Base-by-base conservation (phyloP, 1,140 invertebrate genomes). In the Streblospio benedicti region DNA sequence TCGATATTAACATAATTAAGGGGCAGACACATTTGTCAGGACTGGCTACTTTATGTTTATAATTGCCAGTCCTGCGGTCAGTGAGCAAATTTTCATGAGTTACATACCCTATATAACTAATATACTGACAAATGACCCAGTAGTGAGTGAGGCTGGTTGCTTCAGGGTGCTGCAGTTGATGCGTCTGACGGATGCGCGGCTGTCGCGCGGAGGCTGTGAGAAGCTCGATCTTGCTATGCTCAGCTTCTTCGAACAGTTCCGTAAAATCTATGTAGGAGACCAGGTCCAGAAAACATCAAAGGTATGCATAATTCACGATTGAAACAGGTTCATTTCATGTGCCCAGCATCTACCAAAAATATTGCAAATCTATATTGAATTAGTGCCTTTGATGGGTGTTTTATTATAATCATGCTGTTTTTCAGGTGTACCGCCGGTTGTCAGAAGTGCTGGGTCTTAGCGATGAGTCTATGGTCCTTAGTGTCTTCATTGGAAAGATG, bases 401-500 rank as follows among this genome's bases (percentile, higher is more conserved):
- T n/a, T 41, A 9, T 9, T 41, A 12, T 41, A 27, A 47, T 47
- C 9, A 20, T 47, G 44, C 44, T 47, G 44, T 65, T 43, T 73
- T 71, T 4, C 71, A 81, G 77, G 79, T 98, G 16, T 97, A 98
- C 79, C 84, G 92, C 67, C 82, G 93, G 62, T 80, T 99, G 9
- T 91, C 87, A 45, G 93, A 97, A 75, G 91, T 97, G 27, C 82
- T 98, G 59, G 93, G 94, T 16, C 82, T 98, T 6, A 89, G 83
- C 73, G 94, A 98, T 76, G 96, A 99, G 80, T 87, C 91, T 41
- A 94, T 93, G 84, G 87, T 97, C 59, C 84, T 99, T 23, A 94
- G 91, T 79, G 91, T 98, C 61, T 95, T 97, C 75, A 93, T 97
- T 76, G 86, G 93, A 69, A 98, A 99, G 86, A 98, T 99, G 91